Conservation (phyloP, 2,888 invertebrate genomes). For the Dioctria rufipes region DNA sequence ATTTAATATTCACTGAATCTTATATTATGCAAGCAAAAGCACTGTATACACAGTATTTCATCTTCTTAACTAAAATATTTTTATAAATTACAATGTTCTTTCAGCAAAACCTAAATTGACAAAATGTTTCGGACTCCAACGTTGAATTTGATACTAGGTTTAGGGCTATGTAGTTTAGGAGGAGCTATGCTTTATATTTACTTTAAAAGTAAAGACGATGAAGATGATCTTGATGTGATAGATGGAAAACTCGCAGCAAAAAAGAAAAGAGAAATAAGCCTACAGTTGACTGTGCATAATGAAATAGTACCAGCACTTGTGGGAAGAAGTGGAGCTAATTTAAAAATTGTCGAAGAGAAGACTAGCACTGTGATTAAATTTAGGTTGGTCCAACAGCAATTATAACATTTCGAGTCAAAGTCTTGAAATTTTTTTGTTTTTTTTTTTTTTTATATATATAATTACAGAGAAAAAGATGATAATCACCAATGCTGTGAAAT, state of each 20-base stretch:
- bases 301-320: conserved; percentile 79
- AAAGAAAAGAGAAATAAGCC: conserved; percentile 69
- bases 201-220: conserved; percentile 77
- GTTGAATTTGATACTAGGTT: conserved; percentile 68
- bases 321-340: conserved; percentile 83
- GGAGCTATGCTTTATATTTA: conserved; percentile 80
- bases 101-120: background rate
- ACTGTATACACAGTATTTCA: too few relatives aligned
- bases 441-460: too few relatives aligned
- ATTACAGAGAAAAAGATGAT: conserved; percentile 73
- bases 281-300: conserved; percentile 77
- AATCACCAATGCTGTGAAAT: conserved; percentile 79
- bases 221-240: conserved; percentile 64
- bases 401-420: conserved; percentile 4
- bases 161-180: conserved; percentile 80
- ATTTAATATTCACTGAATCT: too few relatives aligned
- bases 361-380: conserved; percentile 78
- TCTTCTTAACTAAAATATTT: too few relatives aligned
- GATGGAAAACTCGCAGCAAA: conserved; percentile 60
- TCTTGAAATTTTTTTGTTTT: conserved; percentile 18
- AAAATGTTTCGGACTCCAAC: conserved; percentile 48
- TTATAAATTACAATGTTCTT: background rate
- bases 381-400: conserved; percentile 63
- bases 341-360: conserved; percentile 82
- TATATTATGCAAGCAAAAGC: too few relatives aligned